A percentile compares a stretch with the other conserved stretches of the same genome.
Conservation (phyloP, 1,140 invertebrate species). For the Lordiphosa collinella region DNA sequence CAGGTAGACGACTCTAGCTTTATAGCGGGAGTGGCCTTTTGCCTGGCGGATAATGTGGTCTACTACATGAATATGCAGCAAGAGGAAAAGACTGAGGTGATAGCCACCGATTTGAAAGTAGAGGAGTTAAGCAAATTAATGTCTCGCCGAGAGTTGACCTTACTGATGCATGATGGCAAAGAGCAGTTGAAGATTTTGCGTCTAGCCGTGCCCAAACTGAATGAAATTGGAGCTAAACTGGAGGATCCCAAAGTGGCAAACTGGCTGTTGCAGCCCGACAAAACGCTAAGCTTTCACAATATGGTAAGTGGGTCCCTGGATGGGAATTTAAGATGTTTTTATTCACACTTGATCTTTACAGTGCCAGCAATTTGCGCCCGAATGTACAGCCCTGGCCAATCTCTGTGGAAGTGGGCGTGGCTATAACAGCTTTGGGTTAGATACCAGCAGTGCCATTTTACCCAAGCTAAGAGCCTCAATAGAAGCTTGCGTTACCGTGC, state of each 20-base stretch:
- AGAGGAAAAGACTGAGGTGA: constrained; percentile 58
- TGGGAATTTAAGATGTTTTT: not conserved
- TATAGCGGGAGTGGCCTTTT: constrained; percentile 81
- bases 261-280: constrained; percentile 88
- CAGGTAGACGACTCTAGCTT: constrained; percentile 77
- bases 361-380: constrained; percentile 81
- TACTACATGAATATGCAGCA: constrained; percentile 81
- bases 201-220: constrained; percentile 78
- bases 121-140: constrained; percentile 35
- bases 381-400: constrained; percentile 75
- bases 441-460: constrained; percentile 75
- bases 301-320: too few relatives aligned
- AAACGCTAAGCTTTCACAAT: constrained; percentile 81
- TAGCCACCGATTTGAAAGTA: constrained; percentile 39
- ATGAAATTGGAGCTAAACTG: constrained; percentile 79
- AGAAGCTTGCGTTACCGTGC: constrained; percentile 83
- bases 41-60: constrained; percentile 80
- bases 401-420: constrained; percentile 73
- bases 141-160: constrained; percentile 33
- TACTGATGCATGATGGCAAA: constrained; percentile 84
- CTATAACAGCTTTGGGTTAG: constrained; percentile 79
- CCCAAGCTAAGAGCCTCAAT: constrained; percentile 80
- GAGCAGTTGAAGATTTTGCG: constrained; percentile 81
- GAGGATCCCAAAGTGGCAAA: constrained; percentile 88
- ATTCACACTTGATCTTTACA: constrained; percentile 19